Percentiles rank a stretch among this genome's conserved stretches.
These are phyloP conservation scores for Gastrophryne carolinensis DNA, from an alignment of 2,797 vertebrate genomes.

Conservation along the genomic window DNA sequence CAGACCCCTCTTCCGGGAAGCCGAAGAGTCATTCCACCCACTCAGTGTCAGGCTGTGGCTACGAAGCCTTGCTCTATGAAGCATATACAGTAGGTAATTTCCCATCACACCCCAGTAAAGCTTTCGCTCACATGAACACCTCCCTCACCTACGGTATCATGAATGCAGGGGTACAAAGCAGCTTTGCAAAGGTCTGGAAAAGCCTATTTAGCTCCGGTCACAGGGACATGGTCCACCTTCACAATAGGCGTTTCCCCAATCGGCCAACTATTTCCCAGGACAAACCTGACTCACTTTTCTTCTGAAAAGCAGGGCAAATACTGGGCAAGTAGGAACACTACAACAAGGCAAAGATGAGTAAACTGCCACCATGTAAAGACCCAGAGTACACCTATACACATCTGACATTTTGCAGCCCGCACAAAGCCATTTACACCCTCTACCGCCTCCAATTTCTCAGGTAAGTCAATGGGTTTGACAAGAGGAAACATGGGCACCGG, in stretches of 20 bases:
- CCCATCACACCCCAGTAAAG: neutral
- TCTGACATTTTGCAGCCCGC: too few relatives aligned
- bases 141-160: neutral
- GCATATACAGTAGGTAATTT: neutral
- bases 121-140: constrained; percentile 3
- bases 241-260: neutral
- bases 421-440: too few relatives aligned
- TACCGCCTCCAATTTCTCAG: too few relatives aligned
- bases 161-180: constrained; percentile 18
- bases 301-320: too few relatives aligned
- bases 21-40: neutral
- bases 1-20: constrained; percentile 2
- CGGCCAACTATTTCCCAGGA: too few relatives aligned
- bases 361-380: too few relatives aligned
- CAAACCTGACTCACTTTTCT: too few relatives aligned
- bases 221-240: constrained; percentile 1
- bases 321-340: too few relatives aligned
- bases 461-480: too few relatives aligned
- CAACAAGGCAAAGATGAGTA: too few relatives aligned
- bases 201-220: constrained; percentile 4
- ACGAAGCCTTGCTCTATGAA: neutral
- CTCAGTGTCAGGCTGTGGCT: neutral
- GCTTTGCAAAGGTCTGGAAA: constrained; percentile 18
- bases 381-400: too few relatives aligned
- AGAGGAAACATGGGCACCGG: too few relatives aligned